These are phyloP conservation scores for Triplophysa yarkandensis DNA, from an alignment of 2,797 vertebrate species.

Conservation along the genomic window DNA sequence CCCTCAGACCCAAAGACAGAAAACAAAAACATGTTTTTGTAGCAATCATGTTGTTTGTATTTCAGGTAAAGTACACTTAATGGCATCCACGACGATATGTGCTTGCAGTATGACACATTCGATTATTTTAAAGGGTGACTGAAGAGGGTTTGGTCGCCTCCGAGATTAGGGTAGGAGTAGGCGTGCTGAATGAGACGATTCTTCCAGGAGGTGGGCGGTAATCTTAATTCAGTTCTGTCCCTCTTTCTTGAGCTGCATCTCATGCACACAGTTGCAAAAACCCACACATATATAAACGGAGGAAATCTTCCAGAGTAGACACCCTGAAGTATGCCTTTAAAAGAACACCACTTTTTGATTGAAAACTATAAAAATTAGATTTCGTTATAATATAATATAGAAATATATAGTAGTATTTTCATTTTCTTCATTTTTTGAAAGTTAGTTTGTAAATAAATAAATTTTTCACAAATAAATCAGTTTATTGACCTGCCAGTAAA, in stretches of 20 bases:
- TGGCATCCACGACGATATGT: background rate
- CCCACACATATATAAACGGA: background rate
- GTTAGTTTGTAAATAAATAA: too few species aligned
- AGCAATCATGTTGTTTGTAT: background rate
- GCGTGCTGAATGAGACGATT: background rate
- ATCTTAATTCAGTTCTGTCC: conserved; percentile 8
- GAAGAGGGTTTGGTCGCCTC: background rate
- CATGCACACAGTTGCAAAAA: background rate
- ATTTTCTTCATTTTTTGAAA: too few species aligned
- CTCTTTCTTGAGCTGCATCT: background rate
- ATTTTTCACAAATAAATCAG: too few species aligned
- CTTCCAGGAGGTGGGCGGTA: background rate
- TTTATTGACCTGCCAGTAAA: too few species aligned
- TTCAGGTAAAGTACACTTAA: conserved; percentile 8
- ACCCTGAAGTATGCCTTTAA: background rate
- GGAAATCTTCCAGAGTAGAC: background rate
- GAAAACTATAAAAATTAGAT: too few species aligned
- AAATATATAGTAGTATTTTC: too few species aligned
- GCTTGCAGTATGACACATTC: background rate
- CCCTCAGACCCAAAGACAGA: conserved; percentile 1
- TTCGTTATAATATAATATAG: too few species aligned
- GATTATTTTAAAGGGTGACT: background rate
- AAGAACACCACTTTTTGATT: background rate
- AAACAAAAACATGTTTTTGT: conserved; percentile 6
- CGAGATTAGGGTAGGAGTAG: background rate